Percentiles rank a stretch among this genome's conserved stretches.
phyloP scores from a whole-genome alignment of 1,140 invertebrate species.

The Glossosoma conforme region DNA sequence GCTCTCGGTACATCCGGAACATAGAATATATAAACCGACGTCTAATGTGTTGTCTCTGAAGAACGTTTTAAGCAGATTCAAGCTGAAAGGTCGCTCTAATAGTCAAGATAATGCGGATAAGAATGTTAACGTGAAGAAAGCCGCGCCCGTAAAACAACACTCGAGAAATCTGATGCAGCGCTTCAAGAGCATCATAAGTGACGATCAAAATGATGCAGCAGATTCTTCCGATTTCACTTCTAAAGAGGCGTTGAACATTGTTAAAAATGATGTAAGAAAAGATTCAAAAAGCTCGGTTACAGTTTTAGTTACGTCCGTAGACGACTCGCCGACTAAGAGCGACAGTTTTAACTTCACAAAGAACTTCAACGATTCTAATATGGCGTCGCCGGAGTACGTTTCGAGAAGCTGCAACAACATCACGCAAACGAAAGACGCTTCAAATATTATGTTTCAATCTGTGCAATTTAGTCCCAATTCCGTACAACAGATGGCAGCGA shows the following conservation, averaged over 20 bases:
- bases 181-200: constrained; percentile 51
- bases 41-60: constrained; percentile 45
- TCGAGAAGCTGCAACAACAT: constrained; percentile 48
- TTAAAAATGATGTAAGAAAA: constrained; percentile 3
- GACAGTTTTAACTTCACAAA: constrained; percentile 44
- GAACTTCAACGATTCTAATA: constrained; percentile 27
- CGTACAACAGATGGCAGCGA: not conserved
- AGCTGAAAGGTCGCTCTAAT: constrained; percentile 36
- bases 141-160: constrained; percentile 45
- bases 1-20: constrained; percentile 59
- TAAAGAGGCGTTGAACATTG: not conserved
- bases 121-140: constrained; percentile 39
- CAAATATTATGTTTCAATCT: constrained; percentile 27
- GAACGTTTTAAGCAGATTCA: constrained; percentile 46
- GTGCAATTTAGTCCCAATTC: constrained; percentile 11
- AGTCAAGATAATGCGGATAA: constrained; percentile 22
- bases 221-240: not conserved
- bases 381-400: constrained; percentile 33
- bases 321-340: constrained; percentile 29
- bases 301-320: constrained; percentile 13
- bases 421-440: constrained; percentile 21
- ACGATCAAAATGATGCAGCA: constrained; percentile 37
- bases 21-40: constrained; percentile 68
- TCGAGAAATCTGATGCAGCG: constrained; percentile 51
- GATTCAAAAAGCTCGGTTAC: constrained; percentile 13